Conservation (phyloP, 2,888 invertebrate species). For the Andricus curvator region DNA sequence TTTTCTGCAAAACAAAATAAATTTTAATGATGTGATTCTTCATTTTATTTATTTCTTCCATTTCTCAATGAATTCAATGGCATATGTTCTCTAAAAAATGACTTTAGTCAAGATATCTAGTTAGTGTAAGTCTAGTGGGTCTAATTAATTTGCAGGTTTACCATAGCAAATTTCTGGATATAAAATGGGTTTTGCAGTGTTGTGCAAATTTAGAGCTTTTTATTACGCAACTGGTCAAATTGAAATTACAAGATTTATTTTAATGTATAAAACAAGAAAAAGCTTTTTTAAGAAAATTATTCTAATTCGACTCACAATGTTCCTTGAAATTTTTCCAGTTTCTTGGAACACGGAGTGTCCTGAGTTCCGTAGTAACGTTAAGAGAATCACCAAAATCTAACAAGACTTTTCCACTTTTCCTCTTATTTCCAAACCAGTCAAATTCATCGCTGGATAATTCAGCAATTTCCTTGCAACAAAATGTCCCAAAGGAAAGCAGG, state of each 20-base stretch:
- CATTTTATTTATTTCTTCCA: neutral
- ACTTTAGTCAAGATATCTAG: neutral
- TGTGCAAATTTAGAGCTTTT: neutral
- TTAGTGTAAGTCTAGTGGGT: no score
- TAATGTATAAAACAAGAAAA: neutral
- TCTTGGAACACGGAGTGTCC: constrained; percentile 29
- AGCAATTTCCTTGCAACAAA: neutral
- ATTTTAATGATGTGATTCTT: neutral
- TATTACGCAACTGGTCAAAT: neutral
- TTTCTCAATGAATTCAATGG: neutral
- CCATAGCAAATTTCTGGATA: no score
- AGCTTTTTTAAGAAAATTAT: no score
- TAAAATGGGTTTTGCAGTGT: neutral
- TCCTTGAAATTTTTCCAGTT: constrained; percentile 44
- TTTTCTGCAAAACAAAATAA: neutral
- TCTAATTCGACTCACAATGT: neutral
- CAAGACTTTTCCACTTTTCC: neutral
- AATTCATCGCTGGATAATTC: neutral
- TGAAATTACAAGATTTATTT: neutral
- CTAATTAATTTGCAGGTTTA: no score
- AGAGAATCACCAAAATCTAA: neutral
- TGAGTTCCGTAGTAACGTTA: constrained; percentile 10
- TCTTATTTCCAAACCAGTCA: constrained; percentile 12
- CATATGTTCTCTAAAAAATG: neutral
- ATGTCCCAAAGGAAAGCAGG: neutral